Percentiles rank a stretch among this genome's conserved stretches.
Conservation (phyloP, 2,113 vertebrate genomes). For the Festucalex cinctus region DNA sequence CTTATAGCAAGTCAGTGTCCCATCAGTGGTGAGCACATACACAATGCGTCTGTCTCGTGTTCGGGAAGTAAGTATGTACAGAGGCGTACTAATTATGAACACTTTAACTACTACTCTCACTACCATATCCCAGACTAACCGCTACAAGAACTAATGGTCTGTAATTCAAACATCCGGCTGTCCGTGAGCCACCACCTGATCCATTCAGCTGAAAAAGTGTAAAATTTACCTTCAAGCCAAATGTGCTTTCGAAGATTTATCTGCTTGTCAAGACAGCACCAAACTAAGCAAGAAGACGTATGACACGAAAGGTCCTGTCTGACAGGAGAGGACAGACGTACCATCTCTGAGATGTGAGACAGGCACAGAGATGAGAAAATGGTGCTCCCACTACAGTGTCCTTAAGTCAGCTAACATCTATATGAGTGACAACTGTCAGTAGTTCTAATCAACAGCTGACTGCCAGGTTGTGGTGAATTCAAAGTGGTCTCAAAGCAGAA, state of each 20-base stretch:
- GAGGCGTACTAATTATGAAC: too few species aligned
- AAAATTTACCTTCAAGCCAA: too few species aligned
- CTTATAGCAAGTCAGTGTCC: too few species aligned
- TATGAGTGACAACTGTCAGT: slow-evolving; percentile 19
- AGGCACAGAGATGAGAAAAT: slow-evolving; percentile 16
- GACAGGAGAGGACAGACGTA: neutral
- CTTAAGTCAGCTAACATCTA: slow-evolving; percentile 15
- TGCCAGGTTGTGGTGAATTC: neutral
- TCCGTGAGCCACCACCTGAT: too few species aligned
- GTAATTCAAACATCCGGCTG: too few species aligned
- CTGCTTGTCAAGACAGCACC: neutral
- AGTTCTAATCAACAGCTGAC: neutral
- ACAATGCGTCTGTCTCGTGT: too few species aligned
- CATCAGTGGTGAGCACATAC: too few species aligned
- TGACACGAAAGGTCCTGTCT: slow-evolving; percentile 1
- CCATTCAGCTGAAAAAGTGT: too few species aligned
- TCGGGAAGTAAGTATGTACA: too few species aligned
- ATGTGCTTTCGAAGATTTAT: neutral
- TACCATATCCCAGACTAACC: too few species aligned
- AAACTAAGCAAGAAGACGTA: neutral
- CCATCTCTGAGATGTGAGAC: slow-evolving; percentile 16
- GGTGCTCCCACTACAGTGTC: slow-evolving; percentile 22
- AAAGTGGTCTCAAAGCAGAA: neutral
- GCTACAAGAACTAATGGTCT: too few species aligned
- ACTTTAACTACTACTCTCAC: too few species aligned